Percentiles rank a stretch among this genome's conserved stretches.
Evolutionary conservation across 37 sponge, comb jelly and placozoan species (phyloP).

Genomic region (Aplysina aerophoba): DNA sequence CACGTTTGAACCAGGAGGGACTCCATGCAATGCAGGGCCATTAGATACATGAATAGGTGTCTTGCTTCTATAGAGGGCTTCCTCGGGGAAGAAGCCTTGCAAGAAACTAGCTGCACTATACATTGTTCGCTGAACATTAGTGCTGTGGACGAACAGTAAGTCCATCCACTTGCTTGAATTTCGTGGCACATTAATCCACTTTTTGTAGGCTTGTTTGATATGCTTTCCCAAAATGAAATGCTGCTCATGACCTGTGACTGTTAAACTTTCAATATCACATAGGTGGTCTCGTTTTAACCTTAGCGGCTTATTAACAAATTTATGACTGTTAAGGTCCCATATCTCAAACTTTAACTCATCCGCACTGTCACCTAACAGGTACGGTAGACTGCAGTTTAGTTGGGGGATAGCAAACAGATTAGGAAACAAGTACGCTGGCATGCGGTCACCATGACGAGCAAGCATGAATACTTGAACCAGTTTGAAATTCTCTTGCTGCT

Average conservation of each 20-base stretch:
- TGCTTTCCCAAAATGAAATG: slow-evolving; percentile 29
- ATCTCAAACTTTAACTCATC: neutral
- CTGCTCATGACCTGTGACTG: slow-evolving; percentile 46
- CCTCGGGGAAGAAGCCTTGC: slow-evolving; percentile 52
- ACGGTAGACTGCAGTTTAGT: neutral
- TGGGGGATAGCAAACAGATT: neutral
- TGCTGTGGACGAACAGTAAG: slow-evolving; percentile 50
- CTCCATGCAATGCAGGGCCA: slow-evolving; percentile 33
- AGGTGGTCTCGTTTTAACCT: neutral
- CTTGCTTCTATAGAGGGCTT: neutral
- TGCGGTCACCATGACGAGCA: slow-evolving; percentile 66
- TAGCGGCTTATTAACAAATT: no score
- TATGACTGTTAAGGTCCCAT: neutral
- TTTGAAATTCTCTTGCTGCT: slow-evolving; percentile 9
- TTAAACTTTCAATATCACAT: slow-evolving; percentile 50
- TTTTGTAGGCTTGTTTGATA: slow-evolving; percentile 33
- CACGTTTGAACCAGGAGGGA: slow-evolving; percentile 26
- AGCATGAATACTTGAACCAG: slow-evolving; percentile 55
- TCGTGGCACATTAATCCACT: neutral
- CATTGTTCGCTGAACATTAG: slow-evolving; percentile 49
- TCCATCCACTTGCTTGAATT: neutral
- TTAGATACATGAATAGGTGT: slow-evolving; percentile 45
- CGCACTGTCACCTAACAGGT: neutral
- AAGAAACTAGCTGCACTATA: slow-evolving; percentile 65
- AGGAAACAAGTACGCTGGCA: slow-evolving; percentile 19